Base-by-base conservation (phyloP, 2,797 vertebrate genomes). In the Xenops minutus region DNA sequence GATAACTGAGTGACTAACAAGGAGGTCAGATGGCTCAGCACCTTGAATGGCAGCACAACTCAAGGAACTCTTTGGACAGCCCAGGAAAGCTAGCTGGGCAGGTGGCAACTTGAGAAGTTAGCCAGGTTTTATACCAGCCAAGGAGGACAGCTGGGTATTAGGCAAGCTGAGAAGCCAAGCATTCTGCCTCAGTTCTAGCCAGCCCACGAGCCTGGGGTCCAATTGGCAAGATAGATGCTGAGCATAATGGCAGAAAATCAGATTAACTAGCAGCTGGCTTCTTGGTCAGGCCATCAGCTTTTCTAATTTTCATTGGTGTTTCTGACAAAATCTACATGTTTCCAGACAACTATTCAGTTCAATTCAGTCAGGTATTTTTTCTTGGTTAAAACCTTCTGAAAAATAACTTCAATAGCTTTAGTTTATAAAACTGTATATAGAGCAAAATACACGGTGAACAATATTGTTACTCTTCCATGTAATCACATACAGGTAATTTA, bases 211-310 rank as follows among this genome's bases (percentile, higher is more conserved):
- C 59, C 46, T 77, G 21, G 26, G 16, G 52, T 92, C 91, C 75
- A 85, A 21, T n/a, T 96, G 89, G 91, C 78, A 93, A 80, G 30
- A 56, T 9, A 88, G 29, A 43, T 49, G 46, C 76, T 88, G 54
- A 94, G 21, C 76, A 71, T 4, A 34, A n/a, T 90, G 88, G 79
- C 92, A 95, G 85, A 89, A 89, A 95, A 91, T 79, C 68, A 94
- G 49, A 91, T 79, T 64, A 77, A 49, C 48, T 58, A 92, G 78
- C 86, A 92, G 49, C 78, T 92, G 89, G 41, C 44, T 83, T n/a
- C 58, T 61, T 92, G 75, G 56, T 79, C 64, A 92, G 52, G 49
- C 58, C 80, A 59, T 67, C 64, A 54, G 20, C 37, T 27, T 72
- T 64, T 71, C 68, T 83, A 72, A 61, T 72, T 85, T 82, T 82